Base-by-base conservation (phyloP, 2,888 invertebrate species). In the Chloromyia formosa region DNA sequence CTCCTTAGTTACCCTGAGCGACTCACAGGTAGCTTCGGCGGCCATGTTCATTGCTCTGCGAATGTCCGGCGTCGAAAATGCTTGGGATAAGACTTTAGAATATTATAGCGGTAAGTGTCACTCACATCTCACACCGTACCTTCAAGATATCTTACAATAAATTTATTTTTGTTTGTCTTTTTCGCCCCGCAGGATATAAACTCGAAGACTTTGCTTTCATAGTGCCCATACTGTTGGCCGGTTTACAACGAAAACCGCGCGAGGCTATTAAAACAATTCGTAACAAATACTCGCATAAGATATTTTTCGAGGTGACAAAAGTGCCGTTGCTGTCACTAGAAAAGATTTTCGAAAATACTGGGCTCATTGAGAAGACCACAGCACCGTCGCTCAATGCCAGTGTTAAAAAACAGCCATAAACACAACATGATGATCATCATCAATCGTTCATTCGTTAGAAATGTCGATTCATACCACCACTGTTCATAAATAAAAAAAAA, bases 281-380 rank as follows among this genome's bases (percentile, higher is more conserved):
- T 78, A 94, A 93, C 85, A 98, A 98, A 87, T 98, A 98, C 84
- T 95, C 95, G 2, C 97, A 98, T 86, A 91, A 92, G 81, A 93
- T 96, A 83, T 97, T 97, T 87, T 95, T 93, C 83, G 94, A 95
- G 88, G 96, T 96, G 75, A 95, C 96, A 77, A 94, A 93, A 85
- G 90, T 93, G 77, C 91, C 94, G 22, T 86, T 94, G 68, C 77
- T 85, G 75, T 82, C 77, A 68, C 82, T 80, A 40, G 80, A 80
- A 56, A 79, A 83, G 77, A 78, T 86, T 18, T 83, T 85, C 78
- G 80, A 81, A 76, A 78, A 79, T 54, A 74, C 73, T 9, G 60
- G 45, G 35, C 49, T 60, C 5, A 61, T 73, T 23, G 58, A 72
- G n/a, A 27, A 62, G 16, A 53, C 54, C 27, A 69, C 68, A 5